Evolutionary conservation across 64 coral and sea anemone genomes (phyloP), one percentile per base, ranked within the genome.

Genomic region (Orbicella faveolata): DNA sequence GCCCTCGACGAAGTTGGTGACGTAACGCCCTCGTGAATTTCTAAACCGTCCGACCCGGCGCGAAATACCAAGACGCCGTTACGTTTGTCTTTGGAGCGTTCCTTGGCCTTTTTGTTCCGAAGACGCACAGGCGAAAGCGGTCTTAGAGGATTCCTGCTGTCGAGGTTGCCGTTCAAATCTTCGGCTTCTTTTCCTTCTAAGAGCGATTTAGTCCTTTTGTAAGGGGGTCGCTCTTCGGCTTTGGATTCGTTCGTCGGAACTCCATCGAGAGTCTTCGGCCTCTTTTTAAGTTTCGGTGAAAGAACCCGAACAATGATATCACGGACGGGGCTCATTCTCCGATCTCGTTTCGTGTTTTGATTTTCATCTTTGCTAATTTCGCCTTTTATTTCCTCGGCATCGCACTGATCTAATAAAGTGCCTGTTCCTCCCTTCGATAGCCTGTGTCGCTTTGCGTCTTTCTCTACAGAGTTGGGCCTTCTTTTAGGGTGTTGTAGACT

Each of bases 241-340:
- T 79, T 79, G 6, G 90, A 39, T 33, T 73, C 16, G 34, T 23
- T 18, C 9, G 44, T 78, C 11, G 90, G 83, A 39, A 92, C 83
- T 12, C 90, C 75, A 26, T 92, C 90, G 75, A 90, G 90, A 74
- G 95, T 97, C 82, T 91, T 97, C 26, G 95, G 92, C n/a, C 95
- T 59, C 73, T 97, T 93, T 82, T 90, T 97, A 15, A 51, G 39
- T 64, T 97, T 97, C 1, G 95, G 95, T 0, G 95, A 97, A 23
- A 97, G 89, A 35, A 94, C 95, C 80, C 87, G 90, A 39, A 67
- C 87, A 23, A 97, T 88, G 57, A 83, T 97, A 74, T 97, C 95
- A 39, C 82, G 82, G 17, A 97, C 95, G 15, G 95, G 95, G 69
- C 92, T 94, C 92, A 97, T 93, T 34, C 88, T 78, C 21, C 89